Evolutionary conservation across 2,888 invertebrate species (phyloP).

Genomic region (Theristus sp.): DNA sequence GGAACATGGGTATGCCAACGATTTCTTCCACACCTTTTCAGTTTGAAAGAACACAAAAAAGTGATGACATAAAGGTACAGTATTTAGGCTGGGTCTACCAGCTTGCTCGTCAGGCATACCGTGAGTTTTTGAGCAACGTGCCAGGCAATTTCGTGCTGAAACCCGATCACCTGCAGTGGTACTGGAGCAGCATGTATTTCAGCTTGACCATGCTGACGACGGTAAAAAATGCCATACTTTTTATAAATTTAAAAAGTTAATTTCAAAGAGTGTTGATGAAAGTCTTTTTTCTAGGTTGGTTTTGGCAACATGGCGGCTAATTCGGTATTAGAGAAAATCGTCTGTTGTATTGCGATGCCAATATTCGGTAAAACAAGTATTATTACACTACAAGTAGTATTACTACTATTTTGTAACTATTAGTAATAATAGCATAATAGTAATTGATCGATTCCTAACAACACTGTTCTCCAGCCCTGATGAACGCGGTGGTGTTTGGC

Average conservation of each 20-base stretch:
- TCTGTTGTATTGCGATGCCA: conserved; percentile 3
- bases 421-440: too few relatives aligned
- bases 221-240: too few relatives aligned
- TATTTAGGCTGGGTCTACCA: conserved; percentile 6
- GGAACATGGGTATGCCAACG: conserved; percentile 1
- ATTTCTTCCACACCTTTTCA: neutral
- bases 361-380: conserved; percentile 7
- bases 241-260: too few relatives aligned
- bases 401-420: too few relatives aligned
- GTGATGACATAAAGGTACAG: too few relatives aligned
- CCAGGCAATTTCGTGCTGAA: neutral
- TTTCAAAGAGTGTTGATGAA: too few relatives aligned
- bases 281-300: conserved; percentile 1
- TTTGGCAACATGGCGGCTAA: conserved; percentile 80
- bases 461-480: conserved; percentile 63
- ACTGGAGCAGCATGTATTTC: conserved; percentile 88
- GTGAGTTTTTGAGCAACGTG: neutral
- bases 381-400: too few relatives aligned
- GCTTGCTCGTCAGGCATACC: neutral
- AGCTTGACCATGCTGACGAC: conserved; percentile 88
- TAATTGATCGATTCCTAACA: too few relatives aligned
- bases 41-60: neutral
- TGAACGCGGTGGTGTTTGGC: conserved; percentile 93
- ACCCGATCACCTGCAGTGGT: conserved; percentile 35
- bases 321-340: conserved; percentile 2